Evolutionary conservation across 2,113 vertebrate species (phyloP), one percentile per base, ranked within the genome.

Genomic region (Ctenodactylus gundi): DNA sequence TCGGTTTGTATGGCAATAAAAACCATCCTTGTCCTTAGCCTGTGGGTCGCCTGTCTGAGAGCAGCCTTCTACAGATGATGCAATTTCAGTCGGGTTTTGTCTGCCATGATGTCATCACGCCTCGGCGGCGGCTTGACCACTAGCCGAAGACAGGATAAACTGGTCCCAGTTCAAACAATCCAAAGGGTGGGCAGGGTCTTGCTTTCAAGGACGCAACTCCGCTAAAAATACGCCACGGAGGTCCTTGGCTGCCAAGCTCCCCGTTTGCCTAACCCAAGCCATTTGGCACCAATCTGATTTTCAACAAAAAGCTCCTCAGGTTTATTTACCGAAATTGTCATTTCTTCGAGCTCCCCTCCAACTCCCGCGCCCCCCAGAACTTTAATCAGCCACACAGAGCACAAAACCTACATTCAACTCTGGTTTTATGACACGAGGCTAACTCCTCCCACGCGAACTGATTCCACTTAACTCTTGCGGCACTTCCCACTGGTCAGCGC

Each of bases 401-500:
- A 96, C 97, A 94, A 95, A 94, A 92, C 93, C 97, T 95, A 93
- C 94, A 94, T 96, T 96, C 96, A 96, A 70, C 92, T 93, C 95
- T 4, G 90, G 67, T 92, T 95, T 91, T 92, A 91, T 95, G 97
- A 97, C 97, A 95, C 36, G 39, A 84, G 64, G 88, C 95, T 91
- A 89, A 81, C 96, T 96, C 97, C 96, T 91, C 97, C 97, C 64
- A 89, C 95, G 27, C 90, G 7, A 80, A 77, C 87, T 72, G 89
- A 85, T 83, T 90, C 80, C 81, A 31, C 91, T 98, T 98, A 98
- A 97, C 98, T 94, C 97, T 96, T 93, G 92, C 95, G 41, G 75
- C 70, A 73, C 96, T 73, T 72, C 53, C 85, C 53, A 25, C 77
- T 49, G 3, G 91, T 77, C 85, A 72, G 41, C 17, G 62, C 86